A percentile compares a stretch with the other conserved stretches of the same genome.
phyloP scores from a whole-genome alignment of 2,113 vertebrate genomes.

The Sceloporus tristichus region DNA sequence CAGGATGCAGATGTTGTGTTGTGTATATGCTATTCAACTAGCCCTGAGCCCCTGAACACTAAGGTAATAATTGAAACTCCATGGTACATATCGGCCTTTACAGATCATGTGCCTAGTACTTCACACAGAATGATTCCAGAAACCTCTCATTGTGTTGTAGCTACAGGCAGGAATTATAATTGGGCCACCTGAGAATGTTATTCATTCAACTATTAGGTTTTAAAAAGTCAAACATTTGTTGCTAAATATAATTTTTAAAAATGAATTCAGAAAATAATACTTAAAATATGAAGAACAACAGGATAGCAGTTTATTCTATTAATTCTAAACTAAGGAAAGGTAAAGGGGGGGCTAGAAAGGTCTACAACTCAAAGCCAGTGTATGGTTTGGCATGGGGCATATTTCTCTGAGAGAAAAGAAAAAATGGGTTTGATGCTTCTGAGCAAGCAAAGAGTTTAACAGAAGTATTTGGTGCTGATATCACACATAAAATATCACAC shows the following conservation, averaged over 20 bases:
- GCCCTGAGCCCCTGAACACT: slow-evolving; percentile 63
- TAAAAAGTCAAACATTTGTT: slow-evolving; percentile 52
- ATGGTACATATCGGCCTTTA: slow-evolving; percentile 67
- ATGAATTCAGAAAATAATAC: slow-evolving; percentile 50
- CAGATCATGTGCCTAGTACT: slow-evolving; percentile 64
- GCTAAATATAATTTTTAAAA: slow-evolving; percentile 58
- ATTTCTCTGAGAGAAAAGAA: not conserved
- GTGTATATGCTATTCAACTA: slow-evolving; percentile 59
- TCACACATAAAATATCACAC: not conserved
- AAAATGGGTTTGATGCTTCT: not conserved
- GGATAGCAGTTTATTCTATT: not conserved
- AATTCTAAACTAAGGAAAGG: not conserved
- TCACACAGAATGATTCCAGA: slow-evolving; percentile 72
- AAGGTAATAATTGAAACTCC: slow-evolving; percentile 66
- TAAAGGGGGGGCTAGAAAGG: not conserved
- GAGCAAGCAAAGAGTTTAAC: not conserved
- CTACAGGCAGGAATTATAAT: slow-evolving; percentile 75
- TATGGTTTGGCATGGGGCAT: not conserved
- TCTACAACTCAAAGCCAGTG: not conserved
- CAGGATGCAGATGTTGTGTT: slow-evolving; percentile 51
- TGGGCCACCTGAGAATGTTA: slow-evolving; percentile 74
- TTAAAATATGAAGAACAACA: slow-evolving; percentile 1
- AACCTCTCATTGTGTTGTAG: slow-evolving; percentile 74
- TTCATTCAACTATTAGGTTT: slow-evolving; percentile 67
- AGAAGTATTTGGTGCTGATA: not conserved